A percentile compares a stretch with the other conserved stretches of the same genome.
Conservation (phyloP, 1,140 invertebrate species). For the Aculops lycopersici region DNA sequence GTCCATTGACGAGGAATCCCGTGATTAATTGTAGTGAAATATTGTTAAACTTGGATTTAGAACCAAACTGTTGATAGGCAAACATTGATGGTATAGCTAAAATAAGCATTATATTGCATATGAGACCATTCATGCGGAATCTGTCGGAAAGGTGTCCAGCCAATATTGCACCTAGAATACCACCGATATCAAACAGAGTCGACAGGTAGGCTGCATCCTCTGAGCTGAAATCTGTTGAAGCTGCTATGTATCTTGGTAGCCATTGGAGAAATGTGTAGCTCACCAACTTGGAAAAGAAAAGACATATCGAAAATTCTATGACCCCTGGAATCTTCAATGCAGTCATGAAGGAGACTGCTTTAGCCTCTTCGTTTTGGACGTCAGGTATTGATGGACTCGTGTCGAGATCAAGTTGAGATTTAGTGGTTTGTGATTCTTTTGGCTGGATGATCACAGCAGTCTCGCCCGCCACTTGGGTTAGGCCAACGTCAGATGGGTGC, state of each 20-base stretch:
- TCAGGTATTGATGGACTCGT: too few relatives aligned
- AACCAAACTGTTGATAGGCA: slow-evolving; percentile 36
- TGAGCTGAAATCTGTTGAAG: slow-evolving; percentile 32
- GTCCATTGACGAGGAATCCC: slow-evolving; percentile 63
- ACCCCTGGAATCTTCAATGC: slow-evolving; percentile 65
- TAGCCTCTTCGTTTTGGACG: too few relatives aligned
- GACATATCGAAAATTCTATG: slow-evolving; percentile 58
- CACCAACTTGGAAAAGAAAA: slow-evolving; percentile 90
- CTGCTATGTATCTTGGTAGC: slow-evolving; percentile 59
- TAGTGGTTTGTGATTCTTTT: too few relatives aligned
- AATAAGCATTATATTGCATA: slow-evolving; percentile 45
- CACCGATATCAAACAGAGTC: slow-evolving; percentile 62
- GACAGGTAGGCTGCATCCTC: slow-evolving; percentile 45
- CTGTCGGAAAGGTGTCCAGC: slow-evolving; percentile 55
- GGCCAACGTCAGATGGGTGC: too few relatives aligned
- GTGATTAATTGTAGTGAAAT: slow-evolving; percentile 31
- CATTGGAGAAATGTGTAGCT: slow-evolving; percentile 89
- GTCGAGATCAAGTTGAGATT: too few relatives aligned
- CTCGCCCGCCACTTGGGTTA: too few relatives aligned
- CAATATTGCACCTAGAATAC: slow-evolving; percentile 49
- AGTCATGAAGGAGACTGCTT: slow-evolving; percentile 39
- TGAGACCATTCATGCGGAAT: slow-evolving; percentile 43
- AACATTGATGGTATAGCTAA: slow-evolving; percentile 49
- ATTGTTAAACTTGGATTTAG: slow-evolving; percentile 24
- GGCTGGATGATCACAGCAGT: too few relatives aligned